These are phyloP conservation scores for Pharmacophagus antenor DNA, from an alignment of 2,888 invertebrate species.

Conservation along the genomic window DNA sequence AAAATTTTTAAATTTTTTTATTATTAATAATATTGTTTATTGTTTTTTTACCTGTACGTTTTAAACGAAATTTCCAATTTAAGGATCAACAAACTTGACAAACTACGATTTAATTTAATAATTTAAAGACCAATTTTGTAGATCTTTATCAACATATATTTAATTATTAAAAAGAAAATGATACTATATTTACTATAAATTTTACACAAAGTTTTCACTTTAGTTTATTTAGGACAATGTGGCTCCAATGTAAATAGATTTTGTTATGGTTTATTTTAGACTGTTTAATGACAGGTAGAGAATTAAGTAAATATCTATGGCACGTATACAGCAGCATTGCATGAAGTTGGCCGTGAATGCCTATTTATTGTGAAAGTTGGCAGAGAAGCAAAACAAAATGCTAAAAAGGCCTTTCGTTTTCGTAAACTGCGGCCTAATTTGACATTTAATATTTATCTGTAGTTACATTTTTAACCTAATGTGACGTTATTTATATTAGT, in stretches of 20 bases:
- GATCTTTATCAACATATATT: not conserved
- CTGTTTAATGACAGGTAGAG: constrained; percentile 2
- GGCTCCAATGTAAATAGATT: constrained; percentile 4
- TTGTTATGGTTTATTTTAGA: constrained; percentile 10
- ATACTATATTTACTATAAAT: not conserved
- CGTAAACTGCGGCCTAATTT: constrained; percentile 25
- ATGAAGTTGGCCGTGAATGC: constrained; percentile 61
- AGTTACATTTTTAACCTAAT: not conserved
- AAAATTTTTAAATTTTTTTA: no score
- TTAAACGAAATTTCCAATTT: no score
- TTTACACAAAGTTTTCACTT: not conserved
- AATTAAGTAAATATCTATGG: constrained; percentile 15
- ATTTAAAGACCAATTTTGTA: not conserved
- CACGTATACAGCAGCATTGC: constrained; percentile 40
- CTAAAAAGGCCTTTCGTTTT: constrained; percentile 53
- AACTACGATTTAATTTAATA: no score
- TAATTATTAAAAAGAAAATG: not conserved
- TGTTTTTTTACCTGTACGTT: no score
- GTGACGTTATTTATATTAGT: not conserved
- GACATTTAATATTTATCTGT: constrained; percentile 5
- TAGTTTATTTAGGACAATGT: not conserved
- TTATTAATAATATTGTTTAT: no score
- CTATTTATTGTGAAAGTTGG: constrained; percentile 63
- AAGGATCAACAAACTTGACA: no score
- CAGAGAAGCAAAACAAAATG: constrained; percentile 47